These are phyloP conservation scores for Portunus trituberculatus DNA, from an alignment of 1,140 invertebrate genomes.

Conservation along the genomic window DNA sequence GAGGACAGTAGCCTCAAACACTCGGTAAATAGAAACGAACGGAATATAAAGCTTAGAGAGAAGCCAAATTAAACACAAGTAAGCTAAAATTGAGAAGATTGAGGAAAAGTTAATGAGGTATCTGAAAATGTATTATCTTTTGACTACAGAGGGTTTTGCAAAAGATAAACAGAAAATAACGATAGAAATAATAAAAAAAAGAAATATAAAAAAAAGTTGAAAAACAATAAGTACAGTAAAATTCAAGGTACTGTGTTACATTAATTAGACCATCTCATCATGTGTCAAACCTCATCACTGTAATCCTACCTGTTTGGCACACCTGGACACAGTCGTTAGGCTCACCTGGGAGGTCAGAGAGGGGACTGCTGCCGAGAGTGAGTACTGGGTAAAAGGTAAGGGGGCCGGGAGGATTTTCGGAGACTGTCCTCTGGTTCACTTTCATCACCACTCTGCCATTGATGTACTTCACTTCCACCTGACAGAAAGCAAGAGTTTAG, in stretches of 20 bases:
- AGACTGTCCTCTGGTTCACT: constrained; percentile 41
- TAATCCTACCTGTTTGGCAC: background rate
- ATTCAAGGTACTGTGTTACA: background rate
- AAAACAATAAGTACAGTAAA: background rate
- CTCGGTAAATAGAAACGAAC: too few species aligned
- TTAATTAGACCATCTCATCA: background rate
- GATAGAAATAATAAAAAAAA: too few species aligned
- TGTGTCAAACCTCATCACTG: background rate
- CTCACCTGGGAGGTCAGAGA: constrained; percentile 35
- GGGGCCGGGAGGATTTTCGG: background rate
- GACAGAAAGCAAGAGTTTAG: background rate
- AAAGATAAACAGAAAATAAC: too few species aligned
- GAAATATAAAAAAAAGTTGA: too few species aligned
- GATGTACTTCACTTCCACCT: constrained; percentile 53
- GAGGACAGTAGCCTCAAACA: background rate
- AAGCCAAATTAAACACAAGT: too few species aligned
- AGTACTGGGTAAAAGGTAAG: background rate
- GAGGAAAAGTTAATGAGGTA: too few species aligned
- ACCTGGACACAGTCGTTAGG: background rate
- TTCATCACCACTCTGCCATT: background rate
- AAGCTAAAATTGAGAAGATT: too few species aligned
- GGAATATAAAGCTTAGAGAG: too few species aligned
- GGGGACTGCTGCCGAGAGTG: constrained; percentile 30
- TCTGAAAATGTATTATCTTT: too few species aligned
- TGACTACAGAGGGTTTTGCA: too few species aligned